Evolutionary conservation across 1,140 invertebrate species (phyloP), one percentile per base, ranked within the genome.

Genomic region (Capitella teleta): DNA sequence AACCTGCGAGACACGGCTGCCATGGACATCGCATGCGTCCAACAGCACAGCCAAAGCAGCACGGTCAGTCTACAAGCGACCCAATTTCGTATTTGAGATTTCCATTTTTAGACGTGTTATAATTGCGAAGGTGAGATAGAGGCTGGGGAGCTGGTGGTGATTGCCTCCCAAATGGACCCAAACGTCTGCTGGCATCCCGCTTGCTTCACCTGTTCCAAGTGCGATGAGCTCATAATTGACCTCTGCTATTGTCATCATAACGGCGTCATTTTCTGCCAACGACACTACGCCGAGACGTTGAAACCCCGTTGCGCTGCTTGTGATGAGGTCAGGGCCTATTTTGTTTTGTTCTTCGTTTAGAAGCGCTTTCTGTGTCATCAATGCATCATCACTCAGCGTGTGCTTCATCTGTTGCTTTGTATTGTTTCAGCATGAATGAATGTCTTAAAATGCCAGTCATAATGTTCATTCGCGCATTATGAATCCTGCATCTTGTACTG

Each of bases 301-400:
- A 95, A 96, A 63, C 93, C 93, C 0, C 74, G 94, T 38, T 98
- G 94, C 72, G 89, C 88, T 4, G 86, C 88, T 10, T 98, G 93
- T 70, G 92, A 97, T 76, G 92, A 98, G 83, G 88, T 93, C 66
- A 44, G 38, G 12, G 38, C n/a, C 19, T 12, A 10, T 21, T 40
- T 24, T 34, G 16, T 16, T 34, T 10, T 34, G 32, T 34, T 34
- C 32, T 12, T 34, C 10, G 10, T 34, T 34, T 34, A 34, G 10
- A 34, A 12, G 32, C 32, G 16, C 32, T 10, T 34, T 16, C 32
- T n/a, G n/a, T n/a, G n/a, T n/a, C n/a, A n/a, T n/a, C n/a, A n/a
- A n/a, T n/a, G n/a, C n/a, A n/a, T n/a, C n/a, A n/a, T n/a, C n/a
- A n/a, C n/a, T n/a, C n/a, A n/a, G n/a, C n/a, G n/a, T n/a, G n/a